Conservation (phyloP, 2,797 vertebrate genomes). For the Gephyroberyx darwinii region DNA sequence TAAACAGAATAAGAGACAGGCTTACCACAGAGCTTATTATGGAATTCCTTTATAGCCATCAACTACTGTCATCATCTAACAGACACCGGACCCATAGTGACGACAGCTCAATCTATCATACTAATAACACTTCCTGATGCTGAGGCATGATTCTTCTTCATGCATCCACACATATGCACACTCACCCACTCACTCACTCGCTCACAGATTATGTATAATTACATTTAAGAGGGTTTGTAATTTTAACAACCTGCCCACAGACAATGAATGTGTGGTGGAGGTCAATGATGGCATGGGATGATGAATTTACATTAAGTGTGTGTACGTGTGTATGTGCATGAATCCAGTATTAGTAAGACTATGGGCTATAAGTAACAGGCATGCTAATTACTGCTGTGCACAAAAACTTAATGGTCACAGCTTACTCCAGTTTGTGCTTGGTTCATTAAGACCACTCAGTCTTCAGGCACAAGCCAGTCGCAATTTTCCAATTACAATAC, state of each 20-base stretch:
- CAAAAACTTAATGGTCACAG: too few species aligned
- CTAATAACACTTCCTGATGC: conserved; percentile 11
- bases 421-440: too few species aligned
- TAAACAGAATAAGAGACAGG: background rate
- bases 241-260: conserved; percentile 24
- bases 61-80: conserved; percentile 24
- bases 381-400: too few species aligned
- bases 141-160: conserved; percentile 6
- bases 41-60: background rate
- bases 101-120: background rate
- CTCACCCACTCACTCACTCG: background rate
- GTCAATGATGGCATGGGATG: conserved; percentile 21
- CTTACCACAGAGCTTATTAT: background rate
- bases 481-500: too few species aligned
- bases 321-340: conserved; percentile 12
- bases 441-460: too few species aligned
- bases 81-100: background rate
- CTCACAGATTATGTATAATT: conserved; percentile 34
- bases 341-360: conserved; percentile 16
- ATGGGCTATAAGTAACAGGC: background rate
- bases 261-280: conserved; percentile 1
- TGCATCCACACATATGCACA: background rate
- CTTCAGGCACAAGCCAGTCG: too few species aligned
- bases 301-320: background rate
- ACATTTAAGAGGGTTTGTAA: conserved; percentile 45